These are phyloP conservation scores for Hemithea aestivaria DNA, from an alignment of 2,888 invertebrate species.

Conservation along the genomic window DNA sequence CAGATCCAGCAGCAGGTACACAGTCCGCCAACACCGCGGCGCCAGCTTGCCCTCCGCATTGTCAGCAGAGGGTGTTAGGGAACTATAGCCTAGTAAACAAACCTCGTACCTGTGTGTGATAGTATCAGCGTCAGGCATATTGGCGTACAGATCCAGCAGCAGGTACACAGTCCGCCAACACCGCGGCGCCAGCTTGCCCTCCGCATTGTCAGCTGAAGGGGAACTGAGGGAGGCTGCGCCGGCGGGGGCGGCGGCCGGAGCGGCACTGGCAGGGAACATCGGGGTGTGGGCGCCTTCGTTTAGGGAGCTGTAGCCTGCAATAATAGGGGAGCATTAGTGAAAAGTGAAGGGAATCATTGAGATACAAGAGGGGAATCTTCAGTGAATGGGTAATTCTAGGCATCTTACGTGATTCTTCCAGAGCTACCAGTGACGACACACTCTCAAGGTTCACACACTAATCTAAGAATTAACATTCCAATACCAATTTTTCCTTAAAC, in stretches of 20 bases:
- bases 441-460: too few relatives aligned
- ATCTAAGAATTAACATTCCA: too few relatives aligned
- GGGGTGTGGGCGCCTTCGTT: constrained; percentile 87
- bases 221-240: constrained; percentile 16
- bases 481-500: constrained; percentile 84
- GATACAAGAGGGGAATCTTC: too few relatives aligned
- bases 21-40: constrained; percentile 96
- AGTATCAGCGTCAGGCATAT: constrained; percentile 96
- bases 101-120: constrained; percentile 90
- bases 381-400: too few relatives aligned
- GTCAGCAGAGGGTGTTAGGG: too few relatives aligned
- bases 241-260: constrained; percentile 35
- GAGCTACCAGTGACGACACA: too few relatives aligned
- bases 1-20: constrained; percentile 93
- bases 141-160: constrained; percentile 94
- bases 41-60: constrained; percentile 60
- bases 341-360: too few relatives aligned
- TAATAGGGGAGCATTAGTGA: not conserved
- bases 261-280: constrained; percentile 50
- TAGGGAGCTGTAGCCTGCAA: constrained; percentile 86
- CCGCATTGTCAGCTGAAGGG: constrained; percentile 24
- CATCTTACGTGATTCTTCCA: too few relatives aligned
- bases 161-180: constrained; percentile 98
- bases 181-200: constrained; percentile 81
- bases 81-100: too few relatives aligned